Conservation (phyloP, 1,140 invertebrate genomes). For the Atta colombica region DNA sequence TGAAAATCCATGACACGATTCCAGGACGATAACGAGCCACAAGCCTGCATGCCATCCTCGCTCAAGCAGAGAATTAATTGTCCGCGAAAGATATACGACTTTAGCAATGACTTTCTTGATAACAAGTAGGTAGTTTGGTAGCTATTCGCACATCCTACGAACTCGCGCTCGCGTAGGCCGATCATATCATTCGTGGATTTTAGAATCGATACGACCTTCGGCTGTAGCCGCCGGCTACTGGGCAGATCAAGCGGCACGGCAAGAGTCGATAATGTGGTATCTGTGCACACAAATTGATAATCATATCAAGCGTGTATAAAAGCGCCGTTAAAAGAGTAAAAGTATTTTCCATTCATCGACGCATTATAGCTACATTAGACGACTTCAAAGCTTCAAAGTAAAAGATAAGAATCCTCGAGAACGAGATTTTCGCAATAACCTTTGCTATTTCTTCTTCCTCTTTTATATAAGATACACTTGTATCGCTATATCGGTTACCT, state of each 20-base stretch:
- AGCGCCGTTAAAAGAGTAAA: slow-evolving; percentile 27
- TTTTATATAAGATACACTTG: neutral
- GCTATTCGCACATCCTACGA: slow-evolving; percentile 68
- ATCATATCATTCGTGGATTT: slow-evolving; percentile 63
- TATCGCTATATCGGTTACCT: neutral
- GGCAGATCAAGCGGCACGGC: slow-evolving; percentile 56
- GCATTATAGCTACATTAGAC: neutral
- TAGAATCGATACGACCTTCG: slow-evolving; percentile 71
- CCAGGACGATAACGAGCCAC: neutral
- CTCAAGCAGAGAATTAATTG: slow-evolving; percentile 33
- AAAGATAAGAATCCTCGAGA: slow-evolving; percentile 30
- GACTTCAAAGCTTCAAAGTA: slow-evolving; percentile 43
- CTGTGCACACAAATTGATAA: slow-evolving; percentile 45
- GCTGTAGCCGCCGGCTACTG: slow-evolving; percentile 42
- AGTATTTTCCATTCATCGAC: neutral
- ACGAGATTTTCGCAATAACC: slow-evolving; percentile 15
- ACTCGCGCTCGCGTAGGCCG: slow-evolving; percentile 63
- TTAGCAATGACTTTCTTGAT: slow-evolving; percentile 50
- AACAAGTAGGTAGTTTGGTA: slow-evolving; percentile 63
- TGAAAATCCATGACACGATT: slow-evolving; percentile 48
- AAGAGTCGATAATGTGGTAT: slow-evolving; percentile 43
- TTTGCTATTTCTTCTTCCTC: neutral
- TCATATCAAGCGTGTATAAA: slow-evolving; percentile 14
- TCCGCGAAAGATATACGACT: slow-evolving; percentile 60
- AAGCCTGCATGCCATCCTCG: neutral